A percentile compares a stretch with the other conserved stretches of the same genome.
Evolutionary conservation across 1,140 invertebrate genomes (phyloP).

Genomic region (Diorhabda carinulata): DNA sequence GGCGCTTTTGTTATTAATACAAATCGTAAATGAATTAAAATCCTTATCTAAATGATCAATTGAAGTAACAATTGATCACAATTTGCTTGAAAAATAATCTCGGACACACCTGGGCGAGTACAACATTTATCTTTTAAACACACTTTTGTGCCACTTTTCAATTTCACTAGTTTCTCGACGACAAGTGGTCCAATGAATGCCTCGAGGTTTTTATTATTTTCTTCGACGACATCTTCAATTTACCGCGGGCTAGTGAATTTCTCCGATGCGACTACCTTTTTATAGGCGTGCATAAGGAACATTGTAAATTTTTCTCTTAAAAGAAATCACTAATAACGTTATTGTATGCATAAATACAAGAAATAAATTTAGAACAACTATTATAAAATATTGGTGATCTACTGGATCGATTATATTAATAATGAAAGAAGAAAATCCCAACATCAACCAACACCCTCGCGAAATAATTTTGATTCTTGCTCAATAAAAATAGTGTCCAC

Average conservation of each 20-base stretch:
- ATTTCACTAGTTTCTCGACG: conserved; percentile 4
- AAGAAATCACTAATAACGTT: too few relatives aligned
- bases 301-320: too few relatives aligned
- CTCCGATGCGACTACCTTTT: conserved; percentile 4
- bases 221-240: conserved; percentile 5
- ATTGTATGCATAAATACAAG: too few relatives aligned
- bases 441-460: too few relatives aligned
- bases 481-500: too few relatives aligned
- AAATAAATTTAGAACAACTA: too few relatives aligned
- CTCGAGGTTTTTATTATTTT: conserved; percentile 1
- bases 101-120: conserved; percentile 11
- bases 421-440: too few relatives aligned
- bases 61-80: conserved; percentile 4
- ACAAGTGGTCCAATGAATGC: conserved; percentile 5
- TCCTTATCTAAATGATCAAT: not conserved
- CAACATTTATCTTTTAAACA: conserved; percentile 9
- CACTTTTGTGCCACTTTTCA: conserved; percentile 8
- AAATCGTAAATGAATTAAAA: too few relatives aligned
- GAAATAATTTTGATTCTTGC: too few relatives aligned
- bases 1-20: too few relatives aligned
- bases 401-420: too few relatives aligned
- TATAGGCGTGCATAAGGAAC: not conserved
- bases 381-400: too few relatives aligned
- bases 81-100: conserved; percentile 13
- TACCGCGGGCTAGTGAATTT: conserved; percentile 3